Percentiles rank a stretch among this genome's conserved stretches.
phyloP scores from a whole-genome alignment of 37 sponge, comb jelly and placozoan species.

The Theonella swinhoei region DNA sequence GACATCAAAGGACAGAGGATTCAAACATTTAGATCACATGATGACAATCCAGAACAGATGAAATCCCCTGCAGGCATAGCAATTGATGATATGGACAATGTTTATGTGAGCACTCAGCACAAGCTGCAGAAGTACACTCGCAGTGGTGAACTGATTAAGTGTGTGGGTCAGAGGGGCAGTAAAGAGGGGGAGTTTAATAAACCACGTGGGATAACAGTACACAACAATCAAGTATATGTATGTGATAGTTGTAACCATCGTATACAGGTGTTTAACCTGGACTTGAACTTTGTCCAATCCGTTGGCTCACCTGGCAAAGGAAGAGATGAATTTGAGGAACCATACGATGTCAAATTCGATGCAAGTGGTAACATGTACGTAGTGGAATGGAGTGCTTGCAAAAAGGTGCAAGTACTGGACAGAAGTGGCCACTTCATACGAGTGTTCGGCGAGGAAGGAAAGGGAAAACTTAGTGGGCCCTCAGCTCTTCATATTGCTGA shows the following conservation, averaged over 20 bases:
- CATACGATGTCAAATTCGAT: not conserved
- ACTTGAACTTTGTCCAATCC: not conserved
- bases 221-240: not conserved
- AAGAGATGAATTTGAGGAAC: no score
- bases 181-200: not conserved
- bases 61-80: no score
- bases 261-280: not conserved
- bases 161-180: not conserved
- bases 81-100: no score
- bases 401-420: not conserved
- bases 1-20: no score
- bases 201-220: not conserved
- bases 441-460: not conserved
- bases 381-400: not conserved
- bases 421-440: not conserved
- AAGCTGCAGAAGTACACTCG: no score
- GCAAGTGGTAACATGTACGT: not conserved
- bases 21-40: no score
- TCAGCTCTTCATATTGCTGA: not conserved
- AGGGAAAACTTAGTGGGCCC: not conserved
- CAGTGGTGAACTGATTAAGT: no score
- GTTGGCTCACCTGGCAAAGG: not conserved
- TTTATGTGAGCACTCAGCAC: no score
- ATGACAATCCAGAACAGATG: no score
- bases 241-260: not conserved